Evolutionary conservation across 2,797 vertebrate genomes (phyloP).

Genomic region (Liasis olivaceus): DNA sequence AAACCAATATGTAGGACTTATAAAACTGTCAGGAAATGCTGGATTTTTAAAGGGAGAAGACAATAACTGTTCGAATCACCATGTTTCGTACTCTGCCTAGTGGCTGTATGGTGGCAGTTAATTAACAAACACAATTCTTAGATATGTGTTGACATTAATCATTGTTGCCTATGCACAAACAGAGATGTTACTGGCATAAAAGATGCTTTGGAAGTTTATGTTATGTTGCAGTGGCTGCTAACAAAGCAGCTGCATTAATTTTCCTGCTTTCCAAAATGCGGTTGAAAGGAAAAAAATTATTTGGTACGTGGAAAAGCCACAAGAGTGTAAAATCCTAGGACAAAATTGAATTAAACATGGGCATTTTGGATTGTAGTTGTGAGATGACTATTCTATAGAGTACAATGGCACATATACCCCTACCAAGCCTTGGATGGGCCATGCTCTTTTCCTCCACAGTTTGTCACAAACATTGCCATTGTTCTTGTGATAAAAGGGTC

Average conservation of each 20-base stretch:
- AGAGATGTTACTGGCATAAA: constrained; percentile 68
- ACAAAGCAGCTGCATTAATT: constrained; percentile 47
- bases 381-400: background rate
- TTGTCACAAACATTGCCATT: too few species aligned
- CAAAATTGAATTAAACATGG: background rate
- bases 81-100: constrained; percentile 65
- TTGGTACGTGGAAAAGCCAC: background rate
- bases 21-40: constrained; percentile 33
- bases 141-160: constrained; percentile 71
- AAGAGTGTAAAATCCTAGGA: background rate
- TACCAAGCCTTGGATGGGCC: too few species aligned
- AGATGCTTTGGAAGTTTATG: constrained; percentile 62
- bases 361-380: background rate
- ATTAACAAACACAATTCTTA: constrained; percentile 72
- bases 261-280: constrained; percentile 36
- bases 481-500: too few species aligned
- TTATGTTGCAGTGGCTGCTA: constrained; percentile 55
- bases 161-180: constrained; percentile 66
- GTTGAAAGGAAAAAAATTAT: background rate
- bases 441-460: too few species aligned
- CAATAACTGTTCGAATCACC: constrained; percentile 62
- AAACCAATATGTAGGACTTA: constrained; percentile 48
- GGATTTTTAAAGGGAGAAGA: constrained; percentile 57
- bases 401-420: background rate
- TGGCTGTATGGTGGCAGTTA: constrained; percentile 68